Conservation (phyloP, 2,888 invertebrate genomes). For the Drosophila mettleri region DNA sequence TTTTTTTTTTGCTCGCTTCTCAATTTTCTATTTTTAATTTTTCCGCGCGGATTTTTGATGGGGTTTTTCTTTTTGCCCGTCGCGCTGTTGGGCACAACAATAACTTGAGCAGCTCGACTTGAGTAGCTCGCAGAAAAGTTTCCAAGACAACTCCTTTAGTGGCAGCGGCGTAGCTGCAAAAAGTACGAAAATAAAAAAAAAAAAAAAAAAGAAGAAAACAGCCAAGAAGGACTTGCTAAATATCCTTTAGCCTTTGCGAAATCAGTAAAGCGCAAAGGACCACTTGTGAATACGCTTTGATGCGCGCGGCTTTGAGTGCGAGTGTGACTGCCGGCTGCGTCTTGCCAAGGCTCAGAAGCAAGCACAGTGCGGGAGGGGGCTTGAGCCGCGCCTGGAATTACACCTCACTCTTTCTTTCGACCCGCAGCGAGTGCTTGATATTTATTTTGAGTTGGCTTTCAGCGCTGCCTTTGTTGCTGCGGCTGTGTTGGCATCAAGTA, state of each 20-base stretch:
- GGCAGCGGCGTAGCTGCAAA: conserved; percentile 43
- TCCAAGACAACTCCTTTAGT: conserved; percentile 82
- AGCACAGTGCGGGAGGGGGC: background rate
- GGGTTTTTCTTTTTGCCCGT: conserved; percentile 30
- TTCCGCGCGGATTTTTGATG: conserved; percentile 36
- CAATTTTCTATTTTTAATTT: conserved; percentile 61
- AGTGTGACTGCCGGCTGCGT: conserved; percentile 63
- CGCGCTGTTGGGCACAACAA: conserved; percentile 51
- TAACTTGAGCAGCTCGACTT: conserved; percentile 73
- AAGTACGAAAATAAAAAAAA: conserved; percentile 36
- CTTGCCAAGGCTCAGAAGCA: conserved; percentile 4
- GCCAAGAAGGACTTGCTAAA: conserved; percentile 72
- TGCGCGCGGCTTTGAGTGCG: conserved; percentile 72
- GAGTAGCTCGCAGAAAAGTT: conserved; percentile 78
- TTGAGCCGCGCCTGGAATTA: conserved; percentile 18
- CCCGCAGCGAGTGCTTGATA: conserved; percentile 46
- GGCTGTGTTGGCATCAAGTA: conserved; percentile 71
- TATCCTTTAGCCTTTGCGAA: conserved; percentile 78
- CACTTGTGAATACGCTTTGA: conserved; percentile 83
- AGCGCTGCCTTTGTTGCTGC: conserved; percentile 47
- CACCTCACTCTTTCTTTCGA: conserved; percentile 18
- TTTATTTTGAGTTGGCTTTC: conserved; percentile 67
- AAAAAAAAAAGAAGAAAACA: conserved; percentile 30
- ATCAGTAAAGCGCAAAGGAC: conserved; percentile 82
- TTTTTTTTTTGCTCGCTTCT: conserved; percentile 34